Conservation (phyloP, 2,888 invertebrate species). For the Matsumyia berberina region DNA sequence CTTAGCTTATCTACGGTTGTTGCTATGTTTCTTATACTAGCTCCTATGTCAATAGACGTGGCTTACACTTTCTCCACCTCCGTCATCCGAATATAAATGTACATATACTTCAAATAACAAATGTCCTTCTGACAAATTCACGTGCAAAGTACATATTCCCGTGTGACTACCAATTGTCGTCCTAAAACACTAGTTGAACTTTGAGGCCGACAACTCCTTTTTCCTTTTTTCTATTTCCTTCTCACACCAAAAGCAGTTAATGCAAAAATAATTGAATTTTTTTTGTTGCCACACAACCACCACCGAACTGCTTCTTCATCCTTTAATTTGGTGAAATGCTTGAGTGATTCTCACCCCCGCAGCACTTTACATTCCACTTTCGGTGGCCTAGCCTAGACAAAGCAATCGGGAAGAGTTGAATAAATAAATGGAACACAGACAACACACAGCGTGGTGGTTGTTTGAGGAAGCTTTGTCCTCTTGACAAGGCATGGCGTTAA, state of each 20-base stretch:
- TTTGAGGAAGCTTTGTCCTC: conserved; percentile 52
- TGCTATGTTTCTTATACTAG: too few relatives aligned
- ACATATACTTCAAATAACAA: too few relatives aligned
- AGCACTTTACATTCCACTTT: conserved; percentile 43
- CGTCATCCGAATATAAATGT: too few relatives aligned
- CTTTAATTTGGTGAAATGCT: conserved; percentile 56
- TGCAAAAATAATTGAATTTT: conserved; percentile 57
- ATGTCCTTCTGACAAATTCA: too few relatives aligned
- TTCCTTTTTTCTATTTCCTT: conserved; percentile 11
- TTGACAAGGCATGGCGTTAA: conserved; percentile 63
- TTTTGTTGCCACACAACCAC: conserved; percentile 8
- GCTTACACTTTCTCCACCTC: too few relatives aligned
- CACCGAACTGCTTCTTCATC: neutral
- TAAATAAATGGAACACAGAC: conserved; percentile 35
- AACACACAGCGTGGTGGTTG: conserved; percentile 12
- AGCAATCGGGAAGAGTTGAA: conserved; percentile 26
- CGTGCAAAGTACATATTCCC: too few relatives aligned
- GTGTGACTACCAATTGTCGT: neutral
- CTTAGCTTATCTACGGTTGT: too few relatives aligned
- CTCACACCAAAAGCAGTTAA: conserved; percentile 28
- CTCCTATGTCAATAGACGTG: too few relatives aligned
- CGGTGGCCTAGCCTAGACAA: conserved; percentile 52
- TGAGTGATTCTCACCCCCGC: conserved; percentile 56
- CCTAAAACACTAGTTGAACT: conserved; percentile 12
- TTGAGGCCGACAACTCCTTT: neutral